phyloP scores from a whole-genome alignment of 2,888 invertebrate genomes.

The Autographa gamma region DNA sequence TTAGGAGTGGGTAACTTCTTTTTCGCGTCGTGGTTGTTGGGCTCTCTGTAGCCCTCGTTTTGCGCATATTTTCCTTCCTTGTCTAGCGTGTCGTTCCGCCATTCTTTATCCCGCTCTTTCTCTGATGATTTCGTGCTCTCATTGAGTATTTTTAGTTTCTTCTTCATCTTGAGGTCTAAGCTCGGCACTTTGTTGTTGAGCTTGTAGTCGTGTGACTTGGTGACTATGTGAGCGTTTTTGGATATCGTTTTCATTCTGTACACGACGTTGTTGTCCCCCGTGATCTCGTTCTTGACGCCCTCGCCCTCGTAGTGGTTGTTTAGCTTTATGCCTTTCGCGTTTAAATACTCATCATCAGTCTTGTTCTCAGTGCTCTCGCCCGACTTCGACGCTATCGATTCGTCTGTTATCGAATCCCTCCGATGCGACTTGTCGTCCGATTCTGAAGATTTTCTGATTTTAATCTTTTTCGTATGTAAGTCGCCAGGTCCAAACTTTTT shows the following conservation, averaged over 20 bases:
- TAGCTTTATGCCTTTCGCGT: conserved; percentile 78
- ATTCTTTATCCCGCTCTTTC: conserved; percentile 88
- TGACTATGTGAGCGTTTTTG: conserved; percentile 86
- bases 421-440: conserved; percentile 78
- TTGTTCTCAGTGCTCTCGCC: conserved; percentile 77
- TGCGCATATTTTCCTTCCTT: conserved; percentile 88
- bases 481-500: conserved; percentile 87
- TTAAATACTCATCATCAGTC: conserved; percentile 84
- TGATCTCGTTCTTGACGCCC: conserved; percentile 80
- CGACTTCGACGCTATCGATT: conserved; percentile 75
- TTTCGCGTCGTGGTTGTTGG: conserved; percentile 82
- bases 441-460: conserved; percentile 82
- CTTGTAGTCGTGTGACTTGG: conserved; percentile 84
- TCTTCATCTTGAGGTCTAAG: conserved; percentile 81
- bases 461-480: conserved; percentile 88
- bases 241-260: conserved; percentile 86
- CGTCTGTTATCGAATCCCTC: conserved; percentile 72
- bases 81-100: conserved; percentile 88
- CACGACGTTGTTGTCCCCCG: conserved; percentile 80
- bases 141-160: conserved; percentile 79
- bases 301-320: conserved; percentile 82
- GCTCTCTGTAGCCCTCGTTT: conserved; percentile 87
- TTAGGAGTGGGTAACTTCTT: conserved; percentile 83
- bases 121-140: conserved; percentile 73
- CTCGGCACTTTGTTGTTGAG: conserved; percentile 77